A percentile compares a stretch with the other conserved stretches of the same genome.
Conservation (phyloP, 2,797 vertebrate species). For the Propithecus deckenii region DNA sequence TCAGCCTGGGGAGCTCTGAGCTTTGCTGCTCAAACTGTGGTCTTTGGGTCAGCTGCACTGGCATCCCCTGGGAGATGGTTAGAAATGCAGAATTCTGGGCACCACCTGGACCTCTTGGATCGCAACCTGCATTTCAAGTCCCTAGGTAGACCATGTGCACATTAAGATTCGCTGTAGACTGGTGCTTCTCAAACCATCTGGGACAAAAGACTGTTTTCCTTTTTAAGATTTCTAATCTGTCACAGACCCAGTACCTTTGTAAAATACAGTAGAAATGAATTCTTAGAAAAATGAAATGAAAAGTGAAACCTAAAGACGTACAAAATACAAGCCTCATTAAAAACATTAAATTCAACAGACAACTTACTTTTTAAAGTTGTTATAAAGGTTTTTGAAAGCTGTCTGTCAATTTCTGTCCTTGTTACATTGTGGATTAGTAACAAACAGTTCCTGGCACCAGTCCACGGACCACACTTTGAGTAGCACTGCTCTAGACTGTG, state of each 20-base stretch:
- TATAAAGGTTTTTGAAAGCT: not conserved
- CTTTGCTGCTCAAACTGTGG: not conserved
- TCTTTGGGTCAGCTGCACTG: not conserved
- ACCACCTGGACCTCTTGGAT: not conserved
- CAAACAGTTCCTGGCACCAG: not conserved
- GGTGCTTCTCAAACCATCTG: not conserved
- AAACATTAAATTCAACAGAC: not conserved
- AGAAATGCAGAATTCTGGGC: not conserved
- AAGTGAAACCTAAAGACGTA: not conserved
- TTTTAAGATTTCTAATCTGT: not conserved
- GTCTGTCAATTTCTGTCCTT: not conserved
- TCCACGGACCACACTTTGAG: not conserved
- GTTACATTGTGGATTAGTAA: not conserved
- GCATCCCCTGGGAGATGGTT: not conserved
- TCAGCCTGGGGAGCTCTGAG: not conserved
- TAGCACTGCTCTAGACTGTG: not conserved
- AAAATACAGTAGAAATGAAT: not conserved
- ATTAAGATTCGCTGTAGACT: not conserved
- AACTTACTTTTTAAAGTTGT: not conserved
- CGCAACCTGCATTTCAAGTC: not conserved
- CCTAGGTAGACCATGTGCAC: accelerated
- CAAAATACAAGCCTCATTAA: not conserved
- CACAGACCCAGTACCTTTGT: not conserved
- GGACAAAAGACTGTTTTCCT: not conserved
- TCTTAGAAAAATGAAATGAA: not conserved